Base-by-base conservation (phyloP, 2,888 invertebrate species). In the Drosophila anomelani region DNA sequence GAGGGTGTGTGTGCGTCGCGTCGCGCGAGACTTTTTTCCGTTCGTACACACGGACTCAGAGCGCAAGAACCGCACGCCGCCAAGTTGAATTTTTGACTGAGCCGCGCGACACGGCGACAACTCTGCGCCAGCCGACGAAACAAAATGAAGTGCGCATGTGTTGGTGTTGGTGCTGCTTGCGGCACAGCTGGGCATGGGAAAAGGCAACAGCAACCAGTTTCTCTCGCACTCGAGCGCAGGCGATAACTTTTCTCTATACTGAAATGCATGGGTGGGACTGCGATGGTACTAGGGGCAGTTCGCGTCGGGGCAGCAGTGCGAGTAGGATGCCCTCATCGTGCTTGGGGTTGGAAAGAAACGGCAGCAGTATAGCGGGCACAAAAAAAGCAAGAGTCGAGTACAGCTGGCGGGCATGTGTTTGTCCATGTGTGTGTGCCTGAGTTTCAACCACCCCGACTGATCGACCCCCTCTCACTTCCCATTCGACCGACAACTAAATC, bases 351-450 rank as follows among this genome's bases (percentile, higher is more conserved):
- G 81, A 85, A 88, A 76, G 85, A 77, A 81, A 81, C 77, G 61
- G 51, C 64, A 66, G 49, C 64, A 64, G 41, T 34, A 34, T 41
- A 63, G 9, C 23, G 53, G 68, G 70, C 20, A 20, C 79, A 77
- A 74, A 75, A 62, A 71, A 78, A 79, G 2, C 29, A 32, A 47
- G 47, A 47, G 85, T 78, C 79, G 81, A 77, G 79, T 86, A 90
- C 91, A 91, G 88, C 91, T 91, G 91, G 89, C 89, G 77, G 81
- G 83, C 85, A 89, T 83, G 80, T 87, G 79, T 80, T 15, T 46
- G 23, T 15, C 7, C 13, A 13, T 20, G 20, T 46, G 15, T 84
- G 70, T 55, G 43, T 53, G 64, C 76, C 61, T 76, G 61, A 1
- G 54, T 44, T 36, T 46, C 53, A 63, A 66, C 64, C 64, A 66